Base-by-base conservation (phyloP, 2,113 vertebrate genomes). In the Myotis yumanensis region DNA sequence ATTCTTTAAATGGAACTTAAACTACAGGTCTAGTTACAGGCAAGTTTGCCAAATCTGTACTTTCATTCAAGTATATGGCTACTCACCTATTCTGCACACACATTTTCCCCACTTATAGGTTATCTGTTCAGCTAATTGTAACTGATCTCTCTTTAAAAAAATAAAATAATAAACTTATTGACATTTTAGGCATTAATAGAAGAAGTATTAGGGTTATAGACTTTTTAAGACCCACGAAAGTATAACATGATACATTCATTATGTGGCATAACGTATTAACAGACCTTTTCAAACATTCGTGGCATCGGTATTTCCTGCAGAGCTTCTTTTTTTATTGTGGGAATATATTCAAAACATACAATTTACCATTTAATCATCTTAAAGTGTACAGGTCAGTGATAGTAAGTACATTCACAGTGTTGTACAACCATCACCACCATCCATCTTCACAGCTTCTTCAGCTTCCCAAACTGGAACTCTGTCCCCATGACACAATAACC, bases 1-100 rank as follows among this genome's bases (percentile, higher is more conserved):
- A 76, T 59, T 79, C 43, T 71, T 95, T 73, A 81, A 80, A 48
- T 5, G 75, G 25, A 89, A 68, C 94, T 73, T 91, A 25, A 90
- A 71, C 40, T 40, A 14, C 12, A 84, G 11, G 46, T 79, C n/a
- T 69, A 52, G 43, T 89, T 72, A 84, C 7, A 85, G 88, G 57
- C 23, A 64, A 54, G 48, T 73, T 90, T 9, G 25, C 28, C 30
- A 79, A 20, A 46, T 64, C 35, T 83, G 25, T 46, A 52, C 48
- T 88, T 92, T 51, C 12, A 66, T 82, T 73, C 12, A 32, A 48
- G 9, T 68, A 4, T 37, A 17, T 57, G 72, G 37, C 14, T 83
- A 46, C 32, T 51, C 25, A 73, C n/a, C 12, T 25, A 22, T 4
- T 7, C 20, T 71, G 28, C 30, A 17, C 23, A 9, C 28, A 18